These are phyloP conservation scores for Adoxophyes honmai DNA, from an alignment of 1,140 invertebrate species.

Conservation along the genomic window DNA sequence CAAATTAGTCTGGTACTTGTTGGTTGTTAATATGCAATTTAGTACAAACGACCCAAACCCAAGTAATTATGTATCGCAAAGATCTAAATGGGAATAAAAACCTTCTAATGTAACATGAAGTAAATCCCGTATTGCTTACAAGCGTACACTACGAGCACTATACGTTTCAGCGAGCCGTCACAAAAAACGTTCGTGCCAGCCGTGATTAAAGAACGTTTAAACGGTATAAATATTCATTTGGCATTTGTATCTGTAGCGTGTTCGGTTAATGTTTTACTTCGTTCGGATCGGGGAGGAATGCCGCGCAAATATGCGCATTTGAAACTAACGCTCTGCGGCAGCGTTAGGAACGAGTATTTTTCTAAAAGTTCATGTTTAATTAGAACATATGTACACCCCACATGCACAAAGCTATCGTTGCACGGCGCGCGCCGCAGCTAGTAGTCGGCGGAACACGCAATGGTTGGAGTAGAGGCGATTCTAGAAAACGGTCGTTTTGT, in stretches of 20 bases:
- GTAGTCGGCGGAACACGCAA: conserved; percentile 58
- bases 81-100: too few species aligned
- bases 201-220: conserved; percentile 64
- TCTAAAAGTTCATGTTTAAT: too few species aligned
- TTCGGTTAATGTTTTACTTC: conserved; percentile 34
- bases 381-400: too few species aligned
- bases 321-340: neutral
- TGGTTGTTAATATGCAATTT: too few species aligned
- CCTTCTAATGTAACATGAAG: too few species aligned
- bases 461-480: conserved; percentile 70
- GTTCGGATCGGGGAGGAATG: conserved; percentile 16
- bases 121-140: too few species aligned
- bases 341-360: neutral
- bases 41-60: too few species aligned
- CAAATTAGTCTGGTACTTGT: too few species aligned
- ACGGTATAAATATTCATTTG: conserved; percentile 56
- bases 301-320: too few species aligned
- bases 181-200: conserved; percentile 36
- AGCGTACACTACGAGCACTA: too few species aligned
- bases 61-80: too few species aligned
- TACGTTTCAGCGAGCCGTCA: neutral
- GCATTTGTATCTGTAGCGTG: conserved; percentile 43
- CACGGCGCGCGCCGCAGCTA: neutral
- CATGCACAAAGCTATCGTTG: neutral
- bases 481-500: conserved; percentile 76